Conservation (phyloP, 2,888 invertebrate species). For the Crioceris asparagi region DNA sequence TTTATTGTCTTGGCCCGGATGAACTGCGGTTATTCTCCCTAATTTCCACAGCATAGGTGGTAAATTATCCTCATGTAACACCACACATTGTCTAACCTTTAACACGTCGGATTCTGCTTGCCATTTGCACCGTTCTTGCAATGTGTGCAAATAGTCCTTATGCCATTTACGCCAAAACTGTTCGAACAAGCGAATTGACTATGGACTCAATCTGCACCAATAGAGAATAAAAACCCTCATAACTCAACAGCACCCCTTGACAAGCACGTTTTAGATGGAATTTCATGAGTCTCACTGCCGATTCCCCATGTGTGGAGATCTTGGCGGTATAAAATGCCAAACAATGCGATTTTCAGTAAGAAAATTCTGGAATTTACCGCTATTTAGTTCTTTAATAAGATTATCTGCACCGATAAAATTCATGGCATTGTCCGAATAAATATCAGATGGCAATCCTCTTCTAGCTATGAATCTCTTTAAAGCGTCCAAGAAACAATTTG, state of each 20-base stretch:
- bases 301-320: conserved; percentile 15
- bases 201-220: conserved; percentile 21
- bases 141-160: conserved; percentile 3
- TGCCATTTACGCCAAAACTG: conserved; percentile 7
- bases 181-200: conserved; percentile 1
- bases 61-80: background rate
- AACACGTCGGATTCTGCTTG: no score
- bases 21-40: background rate
- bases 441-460: conserved; percentile 14
- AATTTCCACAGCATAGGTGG: background rate
- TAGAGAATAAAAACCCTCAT: conserved; percentile 22
- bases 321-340: conserved; percentile 14
- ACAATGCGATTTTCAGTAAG: conserved; percentile 4
- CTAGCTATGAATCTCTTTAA: conserved; percentile 17
- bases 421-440: conserved; percentile 19
- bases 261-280: conserved; percentile 13
- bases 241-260: conserved; percentile 17
- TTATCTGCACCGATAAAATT: conserved; percentile 19
- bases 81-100: background rate
- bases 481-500: conserved; percentile 13
- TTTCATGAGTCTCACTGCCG: conserved; percentile 10
- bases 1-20: background rate
- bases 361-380: conserved; percentile 1
- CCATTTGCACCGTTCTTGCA: conserved; percentile 6
- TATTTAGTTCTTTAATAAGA: conserved; percentile 10